Base-by-base conservation (phyloP, 1,140 invertebrate genomes). In the Drosophila pallidifrons region DNA sequence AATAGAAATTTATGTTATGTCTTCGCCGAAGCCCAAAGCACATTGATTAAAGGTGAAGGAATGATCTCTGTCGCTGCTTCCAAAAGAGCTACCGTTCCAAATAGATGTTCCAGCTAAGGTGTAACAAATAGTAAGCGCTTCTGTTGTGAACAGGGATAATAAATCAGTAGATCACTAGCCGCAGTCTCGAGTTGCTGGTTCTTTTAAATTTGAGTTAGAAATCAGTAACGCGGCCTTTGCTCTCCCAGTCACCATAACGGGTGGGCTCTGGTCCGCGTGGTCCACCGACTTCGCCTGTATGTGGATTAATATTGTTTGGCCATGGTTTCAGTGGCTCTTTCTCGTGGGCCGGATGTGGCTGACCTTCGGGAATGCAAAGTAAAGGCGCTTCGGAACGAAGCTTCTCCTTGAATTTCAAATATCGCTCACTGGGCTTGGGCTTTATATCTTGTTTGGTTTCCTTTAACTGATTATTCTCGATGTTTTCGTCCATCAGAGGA, bases 161-260 rank as follows among this genome's bases (percentile, higher is more conserved):
- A 88, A 86, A 86, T 87, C 76, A 79, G 8, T 43, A 41, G 38
- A 11, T 68, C 6, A 25, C 20, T 25, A 25, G 20, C 20, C 20
- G 20, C 20, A 25, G 8, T 10, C 47, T 30, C 69, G 46, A 6
- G 49, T 25, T 25, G 20, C 38, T 35, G 8, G 20, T 25, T 25
- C 20, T 25, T 30, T 45, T 11, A 41, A 66, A 10, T 55, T n/a
- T 15, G 41, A 38, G 45, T 64, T 47, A 87, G 74, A 87, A 89
- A 46, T 88, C 81, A 7, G 97, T 95, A 6, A 99, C 98, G 89
- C 99, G 94, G 65, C 99, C 99, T 94, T 99, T 99, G 76, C 98
- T 94, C 93, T 99, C 99, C 99, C 99, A 99, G 94, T 99, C 99
- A 1, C 99, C 99, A 94, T 99, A 99, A 81, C 99, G 94, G 38